Conservation (phyloP, 2,113 vertebrate species). For the Callionymus lyra region DNA sequence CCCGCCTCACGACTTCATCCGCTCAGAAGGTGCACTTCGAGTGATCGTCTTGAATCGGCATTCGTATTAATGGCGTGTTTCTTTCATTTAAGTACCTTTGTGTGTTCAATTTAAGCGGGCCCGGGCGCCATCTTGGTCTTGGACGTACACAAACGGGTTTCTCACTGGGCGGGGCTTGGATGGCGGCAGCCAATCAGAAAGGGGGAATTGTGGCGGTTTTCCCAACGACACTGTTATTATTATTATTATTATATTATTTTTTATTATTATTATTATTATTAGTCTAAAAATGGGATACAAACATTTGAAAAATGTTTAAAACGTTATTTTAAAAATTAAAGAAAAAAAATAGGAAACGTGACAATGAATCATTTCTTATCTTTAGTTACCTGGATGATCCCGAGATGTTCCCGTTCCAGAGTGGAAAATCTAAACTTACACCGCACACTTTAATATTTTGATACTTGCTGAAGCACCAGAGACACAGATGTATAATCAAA, state of each 20-base stretch:
- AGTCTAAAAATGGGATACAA: too few species aligned
- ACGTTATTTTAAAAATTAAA: too few species aligned
- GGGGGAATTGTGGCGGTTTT: conserved; percentile 3
- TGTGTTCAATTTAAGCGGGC: conserved; percentile 58
- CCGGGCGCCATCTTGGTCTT: conserved; percentile 68
- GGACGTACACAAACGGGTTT: conserved; percentile 46
- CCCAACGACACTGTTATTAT: too few species aligned
- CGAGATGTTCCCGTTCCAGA: too few species aligned
- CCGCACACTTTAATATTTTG: too few species aligned
- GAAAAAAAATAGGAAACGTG: conserved; percentile 5
- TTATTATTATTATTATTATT: too few species aligned
- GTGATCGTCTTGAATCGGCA: background rate
- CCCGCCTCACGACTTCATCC: background rate
- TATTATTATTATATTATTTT: too few species aligned
- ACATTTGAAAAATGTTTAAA: too few species aligned
- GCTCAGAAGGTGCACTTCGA: background rate
- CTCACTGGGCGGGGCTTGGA: conserved; percentile 38
- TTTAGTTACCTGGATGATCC: too few species aligned
- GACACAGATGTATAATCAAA: background rate
- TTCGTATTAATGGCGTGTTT: conserved; percentile 1
- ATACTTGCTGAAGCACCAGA: too few species aligned
- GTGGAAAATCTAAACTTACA: too few species aligned
- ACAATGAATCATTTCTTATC: too few species aligned
- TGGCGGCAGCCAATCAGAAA: conserved; percentile 35
- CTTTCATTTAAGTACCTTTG: conserved; percentile 50